Conservation (phyloP, 1,140 invertebrate genomes). For the Scaptomyza graminum region DNA sequence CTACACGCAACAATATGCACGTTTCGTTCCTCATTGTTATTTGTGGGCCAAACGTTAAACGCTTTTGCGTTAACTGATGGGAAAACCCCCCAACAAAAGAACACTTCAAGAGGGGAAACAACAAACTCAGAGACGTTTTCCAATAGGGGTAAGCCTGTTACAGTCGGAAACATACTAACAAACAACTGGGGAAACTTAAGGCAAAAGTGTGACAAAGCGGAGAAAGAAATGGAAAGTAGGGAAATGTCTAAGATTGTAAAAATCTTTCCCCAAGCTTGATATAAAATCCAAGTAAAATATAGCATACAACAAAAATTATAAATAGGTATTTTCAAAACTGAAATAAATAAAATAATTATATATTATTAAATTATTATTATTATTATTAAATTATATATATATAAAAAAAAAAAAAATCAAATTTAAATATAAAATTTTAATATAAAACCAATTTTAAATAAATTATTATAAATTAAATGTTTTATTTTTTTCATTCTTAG, state of each 20-base stretch:
- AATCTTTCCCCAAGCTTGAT: no score
- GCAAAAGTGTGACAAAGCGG: not conserved
- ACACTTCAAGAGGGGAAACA: not conserved
- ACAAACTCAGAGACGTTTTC: conserved; percentile 16
- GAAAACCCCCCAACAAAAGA: not conserved
- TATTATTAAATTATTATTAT: no score
- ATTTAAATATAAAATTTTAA: no score
- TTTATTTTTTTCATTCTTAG: no score
- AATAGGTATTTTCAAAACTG: no score
- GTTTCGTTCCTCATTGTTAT: not conserved
- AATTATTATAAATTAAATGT: no score
- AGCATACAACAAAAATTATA: no score
- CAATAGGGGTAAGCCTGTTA: conserved; percentile 20
- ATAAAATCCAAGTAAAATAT: no score
- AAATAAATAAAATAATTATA: no score
- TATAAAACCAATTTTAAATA: no score
- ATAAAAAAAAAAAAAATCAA: no score
- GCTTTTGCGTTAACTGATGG: not conserved
- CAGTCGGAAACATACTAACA: not conserved
- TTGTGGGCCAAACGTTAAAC: conserved; percentile 25
- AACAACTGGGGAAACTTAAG: conserved; percentile 8
- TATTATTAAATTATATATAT: no score
- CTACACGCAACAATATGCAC: conserved; percentile 13
- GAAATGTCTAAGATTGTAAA: conserved; percentile 10
- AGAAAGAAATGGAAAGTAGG: conserved; percentile 11